Evolutionary conservation across 2,113 vertebrate genomes (phyloP).

Genomic region (Ascaphus truei): DNA sequence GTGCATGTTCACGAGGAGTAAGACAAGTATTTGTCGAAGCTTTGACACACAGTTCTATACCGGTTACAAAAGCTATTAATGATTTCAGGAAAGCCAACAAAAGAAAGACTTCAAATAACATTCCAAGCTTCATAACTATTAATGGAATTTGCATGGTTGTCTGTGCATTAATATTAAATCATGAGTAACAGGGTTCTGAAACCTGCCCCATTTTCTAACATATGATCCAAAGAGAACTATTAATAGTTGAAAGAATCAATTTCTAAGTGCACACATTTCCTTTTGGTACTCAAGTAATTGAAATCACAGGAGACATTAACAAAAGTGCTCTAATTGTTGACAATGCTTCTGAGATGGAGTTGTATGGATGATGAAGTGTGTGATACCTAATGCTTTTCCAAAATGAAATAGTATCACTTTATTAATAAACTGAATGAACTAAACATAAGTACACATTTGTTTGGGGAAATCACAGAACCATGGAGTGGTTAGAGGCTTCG

Average conservation of each 20-base stretch:
- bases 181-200: constrained; percentile 18
- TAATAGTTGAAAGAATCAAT: constrained; percentile 33
- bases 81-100: constrained; percentile 3
- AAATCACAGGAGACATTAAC: constrained; percentile 35
- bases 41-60: neutral
- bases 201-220: constrained; percentile 21
- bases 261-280: constrained; percentile 34
- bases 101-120: constrained; percentile 23
- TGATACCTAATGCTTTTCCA: constrained; percentile 18
- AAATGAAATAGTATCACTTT: constrained; percentile 37
- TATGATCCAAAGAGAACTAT: constrained; percentile 34
- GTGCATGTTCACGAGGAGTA: neutral
- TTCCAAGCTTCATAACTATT: constrained; percentile 29
- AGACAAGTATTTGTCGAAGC: neutral
- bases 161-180: constrained; percentile 25
- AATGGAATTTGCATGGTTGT: constrained; percentile 34
- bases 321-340: constrained; percentile 30
- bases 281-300: constrained; percentile 28
- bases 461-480: constrained; percentile 23
- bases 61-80: constrained; percentile 17
- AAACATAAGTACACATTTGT: constrained; percentile 26
- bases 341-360: constrained; percentile 23
- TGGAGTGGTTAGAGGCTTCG: constrained; percentile 5
- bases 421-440: constrained; percentile 26
- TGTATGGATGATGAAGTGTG: constrained; percentile 11